Evolutionary conservation across 2,888 invertebrate species (phyloP).

Genomic region (Temnothorax unifasciatus): DNA sequence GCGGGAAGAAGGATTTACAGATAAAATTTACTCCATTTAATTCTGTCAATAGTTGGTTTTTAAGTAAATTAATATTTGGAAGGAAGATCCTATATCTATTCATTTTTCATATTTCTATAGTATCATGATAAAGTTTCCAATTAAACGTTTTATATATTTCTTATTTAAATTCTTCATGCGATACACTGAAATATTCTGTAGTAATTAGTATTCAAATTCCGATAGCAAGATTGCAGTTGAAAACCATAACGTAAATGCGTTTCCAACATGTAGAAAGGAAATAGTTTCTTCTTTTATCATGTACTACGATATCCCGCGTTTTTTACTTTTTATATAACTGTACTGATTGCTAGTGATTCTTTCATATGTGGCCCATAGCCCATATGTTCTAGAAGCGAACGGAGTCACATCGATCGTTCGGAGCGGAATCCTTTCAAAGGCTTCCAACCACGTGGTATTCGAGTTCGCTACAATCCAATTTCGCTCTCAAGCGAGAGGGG

Average conservation of each 20-base stretch:
- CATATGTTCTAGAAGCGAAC: conserved; percentile 16
- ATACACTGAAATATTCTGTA: neutral
- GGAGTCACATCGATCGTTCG: conserved; percentile 29
- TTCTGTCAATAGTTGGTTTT: neutral
- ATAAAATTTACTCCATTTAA: neutral
- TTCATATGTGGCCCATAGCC: conserved; percentile 30
- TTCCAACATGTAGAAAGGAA: neutral
- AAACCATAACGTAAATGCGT: neutral
- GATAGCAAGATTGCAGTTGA: neutral
- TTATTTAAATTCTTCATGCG: neutral
- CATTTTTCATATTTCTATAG: neutral
- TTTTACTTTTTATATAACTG: conserved; percentile 16
- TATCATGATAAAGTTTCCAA: neutral
- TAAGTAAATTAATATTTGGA: neutral
- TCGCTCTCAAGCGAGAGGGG: conserved; percentile 20
- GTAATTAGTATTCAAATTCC: neutral
- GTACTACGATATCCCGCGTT: neutral
- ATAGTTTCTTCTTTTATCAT: neutral
- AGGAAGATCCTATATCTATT: neutral
- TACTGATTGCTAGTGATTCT: conserved; percentile 27
- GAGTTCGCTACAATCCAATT: conserved; percentile 54
- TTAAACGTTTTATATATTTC: neutral
- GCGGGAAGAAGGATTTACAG: neutral
- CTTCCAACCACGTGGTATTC: conserved; percentile 40
- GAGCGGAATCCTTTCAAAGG: conserved; percentile 42